These are phyloP conservation scores for Acanthurus lineatus DNA, from an alignment of 2,797 vertebrate species.

Conservation along the genomic window DNA sequence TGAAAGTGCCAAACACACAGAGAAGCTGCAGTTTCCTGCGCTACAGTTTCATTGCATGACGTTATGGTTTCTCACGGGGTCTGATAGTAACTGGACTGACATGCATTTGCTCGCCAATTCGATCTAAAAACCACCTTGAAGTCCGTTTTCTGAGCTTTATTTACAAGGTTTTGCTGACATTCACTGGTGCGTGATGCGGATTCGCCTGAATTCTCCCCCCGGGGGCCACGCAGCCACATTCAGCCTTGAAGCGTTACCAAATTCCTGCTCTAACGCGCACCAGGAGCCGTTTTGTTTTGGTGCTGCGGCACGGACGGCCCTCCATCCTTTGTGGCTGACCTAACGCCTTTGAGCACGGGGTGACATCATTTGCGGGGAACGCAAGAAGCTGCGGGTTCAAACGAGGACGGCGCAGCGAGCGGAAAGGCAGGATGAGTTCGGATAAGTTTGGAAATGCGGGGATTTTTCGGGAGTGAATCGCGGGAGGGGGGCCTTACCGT, in stretches of 20 bases:
- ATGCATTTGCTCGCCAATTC: not conserved
- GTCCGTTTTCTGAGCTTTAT: not conserved
- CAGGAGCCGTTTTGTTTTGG: conserved; percentile 70
- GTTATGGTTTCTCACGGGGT: not conserved
- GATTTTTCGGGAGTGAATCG: not conserved
- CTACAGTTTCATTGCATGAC: not conserved
- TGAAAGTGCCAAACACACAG: not conserved
- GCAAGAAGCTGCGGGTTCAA: conserved; percentile 26
- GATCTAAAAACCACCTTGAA: conserved; percentile 38
- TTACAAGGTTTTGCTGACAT: not conserved
- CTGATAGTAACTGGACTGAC: not conserved
- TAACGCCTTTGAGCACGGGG: conserved; percentile 61
- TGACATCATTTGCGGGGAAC: conserved; percentile 54
- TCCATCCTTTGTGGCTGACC: conserved; percentile 69
- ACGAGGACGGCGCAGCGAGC: conserved; percentile 9
- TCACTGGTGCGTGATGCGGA: conserved; percentile 26
- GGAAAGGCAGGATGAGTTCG: conserved; percentile 34
- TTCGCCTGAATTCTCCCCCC: conserved; percentile 11
- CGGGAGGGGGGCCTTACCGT: conserved; percentile 80
- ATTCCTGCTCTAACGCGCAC: conserved; percentile 61
- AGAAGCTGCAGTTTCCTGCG: not conserved
- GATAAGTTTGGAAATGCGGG: conserved; percentile 58
- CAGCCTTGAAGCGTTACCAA: conserved; percentile 50
- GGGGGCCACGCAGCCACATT: conserved; percentile 40
- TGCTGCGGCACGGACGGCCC: conserved; percentile 73